A percentile compares a stretch with the other conserved stretches of the same genome.
These are phyloP conservation scores for Marisa cornuarietis DNA, from an alignment of 1,140 invertebrate species.

Conservation along the genomic window DNA sequence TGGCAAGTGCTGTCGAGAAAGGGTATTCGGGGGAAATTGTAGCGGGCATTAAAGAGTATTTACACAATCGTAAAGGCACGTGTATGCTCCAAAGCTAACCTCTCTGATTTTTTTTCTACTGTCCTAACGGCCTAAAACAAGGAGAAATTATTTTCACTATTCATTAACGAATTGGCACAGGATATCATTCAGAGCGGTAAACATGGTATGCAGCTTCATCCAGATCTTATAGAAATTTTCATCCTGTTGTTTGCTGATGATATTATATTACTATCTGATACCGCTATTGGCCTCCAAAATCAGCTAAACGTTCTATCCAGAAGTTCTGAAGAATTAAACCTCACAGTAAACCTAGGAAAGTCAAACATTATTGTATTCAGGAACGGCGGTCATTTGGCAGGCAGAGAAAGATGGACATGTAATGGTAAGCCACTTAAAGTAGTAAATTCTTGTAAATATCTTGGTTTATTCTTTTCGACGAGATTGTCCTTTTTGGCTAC, in stretches of 20 bases:
- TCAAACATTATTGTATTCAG: background rate
- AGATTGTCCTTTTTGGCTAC: background rate
- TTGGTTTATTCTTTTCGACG: background rate
- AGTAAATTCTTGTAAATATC: background rate
- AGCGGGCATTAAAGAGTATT: background rate
- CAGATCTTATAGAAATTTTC: background rate
- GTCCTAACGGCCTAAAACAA: conserved; percentile 3
- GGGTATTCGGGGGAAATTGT: conserved; percentile 3
- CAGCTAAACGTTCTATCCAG: background rate
- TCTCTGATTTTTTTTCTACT: conserved; percentile 2
- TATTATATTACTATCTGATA: background rate
- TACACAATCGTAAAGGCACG: background rate
- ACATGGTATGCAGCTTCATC: background rate
- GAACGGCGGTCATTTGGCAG: conserved; percentile 1
- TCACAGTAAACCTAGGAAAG: background rate
- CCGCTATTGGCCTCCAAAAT: background rate
- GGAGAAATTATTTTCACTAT: conserved; percentile 7
- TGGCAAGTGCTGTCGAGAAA: background rate
- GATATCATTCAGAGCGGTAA: background rate
- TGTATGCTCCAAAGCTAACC: background rate
- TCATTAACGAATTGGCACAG: background rate
- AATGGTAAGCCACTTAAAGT: background rate
- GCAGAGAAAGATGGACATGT: conserved; percentile 1
- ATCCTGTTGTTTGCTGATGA: background rate
- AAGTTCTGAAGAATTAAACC: background rate